Base-by-base conservation (phyloP, 2,888 invertebrate species). In the Leptothorax acervorum region DNA sequence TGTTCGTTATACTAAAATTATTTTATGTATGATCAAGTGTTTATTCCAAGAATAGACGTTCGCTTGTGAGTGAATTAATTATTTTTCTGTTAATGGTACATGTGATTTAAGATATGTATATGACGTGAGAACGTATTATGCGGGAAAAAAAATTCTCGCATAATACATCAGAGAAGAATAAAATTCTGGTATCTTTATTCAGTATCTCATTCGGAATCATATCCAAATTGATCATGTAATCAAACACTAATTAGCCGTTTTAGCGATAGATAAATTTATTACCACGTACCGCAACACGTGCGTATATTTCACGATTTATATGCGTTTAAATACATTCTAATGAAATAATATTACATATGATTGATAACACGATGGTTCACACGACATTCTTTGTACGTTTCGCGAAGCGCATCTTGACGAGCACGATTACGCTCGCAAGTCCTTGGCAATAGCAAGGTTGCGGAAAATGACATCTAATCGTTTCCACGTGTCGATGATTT, bases 401-500 rank as follows among this genome's bases (percentile, higher is more conserved):
- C 28, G 28, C 75, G 23, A 75, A 39, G 2, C 15, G 39, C 28
- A 9, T 68, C 42, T 79, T 79, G 35, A 45, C 42, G n/a, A 66
- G n/a, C 15, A n/a, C 23, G 45, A 71, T 79, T 60, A 60, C 35
- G n/a, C n/a, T 68, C 65, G 35, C 35, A 35, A 79, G 71, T 79
- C 57, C 79, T 79, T 71, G 60, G n/a, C 23, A 23, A 35, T 23
- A 35, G 57, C 35, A 60, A 60, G 70, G 48, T 35, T 62, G 48
- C 75, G 23, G 71, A 79, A 71, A 79, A 79, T 71, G 71, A 60
- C 57, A 48, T 57, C 35, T 79, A 79, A 71, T 79, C 57, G 71
- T 57, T 79, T 79, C 71, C 79, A 79, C 79, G 79, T 79, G 79
- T 79, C 57, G 57, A 71, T 71, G 57, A 79, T 79, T 71, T 79